phyloP scores from a whole-genome alignment of 2,888 invertebrate species.

The Dasysyrphus albostriatus region DNA sequence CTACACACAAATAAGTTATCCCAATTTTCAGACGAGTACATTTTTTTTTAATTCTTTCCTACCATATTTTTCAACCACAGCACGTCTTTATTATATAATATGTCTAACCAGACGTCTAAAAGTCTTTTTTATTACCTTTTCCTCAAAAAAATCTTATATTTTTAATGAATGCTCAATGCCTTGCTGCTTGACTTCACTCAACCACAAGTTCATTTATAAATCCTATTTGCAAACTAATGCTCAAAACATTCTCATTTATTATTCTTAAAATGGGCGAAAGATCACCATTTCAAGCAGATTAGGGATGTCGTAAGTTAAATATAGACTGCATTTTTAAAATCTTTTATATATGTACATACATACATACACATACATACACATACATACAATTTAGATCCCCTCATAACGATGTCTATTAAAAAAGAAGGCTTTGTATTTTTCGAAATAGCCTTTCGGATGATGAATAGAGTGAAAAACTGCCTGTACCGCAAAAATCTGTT shows the following conservation, averaged over 20 bases:
- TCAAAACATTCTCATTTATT: background rate
- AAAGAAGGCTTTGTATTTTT: slow-evolving; percentile 20
- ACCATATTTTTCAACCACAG: background rate
- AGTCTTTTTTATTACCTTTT: background rate
- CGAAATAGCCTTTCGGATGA: slow-evolving; percentile 5
- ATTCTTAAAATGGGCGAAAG: slow-evolving; percentile 1
- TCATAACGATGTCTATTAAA: slow-evolving; percentile 36
- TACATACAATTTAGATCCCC: slow-evolving; percentile 16
- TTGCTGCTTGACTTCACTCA: background rate
- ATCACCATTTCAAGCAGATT: slow-evolving; percentile 8
- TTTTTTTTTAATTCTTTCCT: background rate
- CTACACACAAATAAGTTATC: no score
- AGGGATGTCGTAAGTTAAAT: slow-evolving; percentile 5
- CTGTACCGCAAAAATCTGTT: slow-evolving; percentile 43
- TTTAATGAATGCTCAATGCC: background rate
- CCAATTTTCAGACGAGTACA: background rate
- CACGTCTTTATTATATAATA: background rate
- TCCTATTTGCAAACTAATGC: background rate
- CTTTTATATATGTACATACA: background rate
- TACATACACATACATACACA: no score
- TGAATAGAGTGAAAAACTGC: slow-evolving; percentile 36
- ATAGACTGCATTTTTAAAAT: slow-evolving; percentile 13
- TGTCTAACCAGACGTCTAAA: background rate
- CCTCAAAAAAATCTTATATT: background rate
- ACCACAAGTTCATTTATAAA: slow-evolving; percentile 8